These are phyloP conservation scores for Procambarus clarkii DNA, from an alignment of 1,140 invertebrate genomes.

Conservation along the genomic window DNA sequence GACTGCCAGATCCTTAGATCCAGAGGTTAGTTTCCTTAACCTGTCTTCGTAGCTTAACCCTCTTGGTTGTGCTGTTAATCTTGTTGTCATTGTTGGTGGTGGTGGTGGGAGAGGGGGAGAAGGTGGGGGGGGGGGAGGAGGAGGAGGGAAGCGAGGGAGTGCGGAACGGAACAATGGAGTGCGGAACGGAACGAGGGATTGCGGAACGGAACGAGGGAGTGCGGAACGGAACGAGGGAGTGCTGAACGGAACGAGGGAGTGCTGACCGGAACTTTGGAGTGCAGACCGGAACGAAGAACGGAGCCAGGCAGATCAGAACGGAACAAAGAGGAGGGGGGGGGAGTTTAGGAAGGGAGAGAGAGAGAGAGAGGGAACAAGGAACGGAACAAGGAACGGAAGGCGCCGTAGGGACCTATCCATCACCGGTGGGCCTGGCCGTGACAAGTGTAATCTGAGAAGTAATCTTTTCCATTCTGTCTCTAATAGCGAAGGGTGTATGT, in stretches of 20 bases:
- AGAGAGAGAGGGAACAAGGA: conserved; percentile 2
- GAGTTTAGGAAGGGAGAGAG: not conserved
- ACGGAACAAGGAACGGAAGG: not conserved
- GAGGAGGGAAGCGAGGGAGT: not conserved
- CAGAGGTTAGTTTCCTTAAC: too few species aligned
- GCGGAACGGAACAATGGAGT: not conserved
- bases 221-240: not conserved
- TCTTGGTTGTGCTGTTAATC: too few species aligned
- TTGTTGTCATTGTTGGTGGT: too few species aligned
- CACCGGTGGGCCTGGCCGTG: conserved; percentile 26
- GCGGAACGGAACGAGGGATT: not conserved
- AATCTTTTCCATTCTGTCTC: conserved; percentile 46
- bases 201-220: not conserved
- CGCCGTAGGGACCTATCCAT: conserved; percentile 11
- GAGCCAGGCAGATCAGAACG: not conserved
- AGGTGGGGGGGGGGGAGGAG: not conserved
- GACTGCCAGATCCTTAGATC: too few species aligned
- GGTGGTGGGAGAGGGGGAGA: too few species aligned
- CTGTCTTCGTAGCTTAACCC: too few species aligned
- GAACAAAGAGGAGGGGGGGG: not conserved
- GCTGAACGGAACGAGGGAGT: not conserved
- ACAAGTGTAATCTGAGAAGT: conserved; percentile 30
- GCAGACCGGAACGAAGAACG: not conserved
- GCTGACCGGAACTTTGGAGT: not conserved
- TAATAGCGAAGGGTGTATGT: conserved; percentile 11